A percentile compares a stretch with the other conserved stretches of the same genome.
Conservation (phyloP, 2,113 vertebrate genomes). For the Paraplagusia blochii region DNA sequence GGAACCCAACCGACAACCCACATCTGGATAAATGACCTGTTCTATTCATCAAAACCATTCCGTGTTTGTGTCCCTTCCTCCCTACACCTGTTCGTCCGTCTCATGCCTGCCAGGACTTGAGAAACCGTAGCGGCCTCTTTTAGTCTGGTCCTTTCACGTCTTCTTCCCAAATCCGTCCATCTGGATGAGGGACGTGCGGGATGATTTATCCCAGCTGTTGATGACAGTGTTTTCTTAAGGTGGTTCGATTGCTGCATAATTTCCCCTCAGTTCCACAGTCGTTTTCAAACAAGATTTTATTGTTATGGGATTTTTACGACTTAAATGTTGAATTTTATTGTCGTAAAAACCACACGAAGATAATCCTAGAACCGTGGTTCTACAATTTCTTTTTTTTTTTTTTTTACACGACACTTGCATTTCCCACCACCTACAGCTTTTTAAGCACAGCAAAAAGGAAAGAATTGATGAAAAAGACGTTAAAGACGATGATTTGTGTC, state of each 20-base stretch:
- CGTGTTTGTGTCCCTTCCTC: slow-evolving; percentile 37
- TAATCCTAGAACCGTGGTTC: too few relatives aligned
- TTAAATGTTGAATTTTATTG: too few relatives aligned
- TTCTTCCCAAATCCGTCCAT: slow-evolving; percentile 58
- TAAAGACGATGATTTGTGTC: too few relatives aligned
- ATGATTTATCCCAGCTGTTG: slow-evolving; percentile 27
- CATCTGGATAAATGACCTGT: slow-evolving; percentile 35
- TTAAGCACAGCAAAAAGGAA: too few relatives aligned
- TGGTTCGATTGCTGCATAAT: slow-evolving; percentile 10
- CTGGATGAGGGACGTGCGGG: slow-evolving; percentile 23
- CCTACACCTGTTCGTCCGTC: slow-evolving; percentile 52
- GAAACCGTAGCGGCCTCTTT: slow-evolving; percentile 44
- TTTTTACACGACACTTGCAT: too few relatives aligned
- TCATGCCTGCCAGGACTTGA: slow-evolving; percentile 23
- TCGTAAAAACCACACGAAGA: too few relatives aligned
- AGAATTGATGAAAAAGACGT: too few relatives aligned
- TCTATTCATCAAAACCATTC: slow-evolving; percentile 32
- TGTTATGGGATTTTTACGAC: too few relatives aligned
- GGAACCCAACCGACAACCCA: slow-evolving; percentile 4
- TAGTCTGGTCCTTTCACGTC: slow-evolving; percentile 54
- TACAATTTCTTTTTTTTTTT: too few relatives aligned
- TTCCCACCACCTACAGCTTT: too few relatives aligned
- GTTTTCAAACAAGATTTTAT: neutral
- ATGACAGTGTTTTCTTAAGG: slow-evolving; percentile 22
- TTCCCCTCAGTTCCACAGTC: slow-evolving; percentile 4